Conservation (phyloP, 1,140 invertebrate genomes). For the Trachymyrmex septentrionalis region DNA sequence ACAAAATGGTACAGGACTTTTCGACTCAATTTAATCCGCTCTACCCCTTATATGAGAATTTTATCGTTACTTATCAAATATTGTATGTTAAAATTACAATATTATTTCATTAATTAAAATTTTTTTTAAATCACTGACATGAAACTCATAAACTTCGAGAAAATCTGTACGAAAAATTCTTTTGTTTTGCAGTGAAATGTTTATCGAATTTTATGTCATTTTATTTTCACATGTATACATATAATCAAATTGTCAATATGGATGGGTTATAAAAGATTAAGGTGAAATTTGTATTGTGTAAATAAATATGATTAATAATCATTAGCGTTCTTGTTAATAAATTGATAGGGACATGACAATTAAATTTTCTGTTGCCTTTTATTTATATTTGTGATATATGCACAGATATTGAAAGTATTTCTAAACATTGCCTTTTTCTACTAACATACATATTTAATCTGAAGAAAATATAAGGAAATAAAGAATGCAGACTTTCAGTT, state of each 20-base stretch:
- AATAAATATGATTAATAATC: conserved; percentile 9
- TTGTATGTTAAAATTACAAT: neutral
- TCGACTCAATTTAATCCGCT: too few relatives aligned
- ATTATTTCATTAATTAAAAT: neutral
- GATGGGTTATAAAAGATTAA: neutral
- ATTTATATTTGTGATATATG: neutral
- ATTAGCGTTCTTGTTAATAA: conserved; percentile 1
- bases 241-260: conserved; percentile 11
- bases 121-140: neutral
- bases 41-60: neutral
- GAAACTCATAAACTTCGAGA: neutral
- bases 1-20: too few relatives aligned
- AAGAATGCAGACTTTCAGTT: neutral
- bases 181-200: neutral
- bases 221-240: neutral
- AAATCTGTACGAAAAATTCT: neutral
- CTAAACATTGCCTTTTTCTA: neutral
- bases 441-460: neutral
- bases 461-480: too few relatives aligned
- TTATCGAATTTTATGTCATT: neutral
- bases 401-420: neutral
- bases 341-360: neutral
- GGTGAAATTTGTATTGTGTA: neutral
- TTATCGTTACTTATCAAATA: neutral
- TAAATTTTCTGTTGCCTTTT: neutral